These are phyloP conservation scores for Armadillidium nasatum DNA, from an alignment of 1,140 invertebrate genomes.

Conservation along the genomic window DNA sequence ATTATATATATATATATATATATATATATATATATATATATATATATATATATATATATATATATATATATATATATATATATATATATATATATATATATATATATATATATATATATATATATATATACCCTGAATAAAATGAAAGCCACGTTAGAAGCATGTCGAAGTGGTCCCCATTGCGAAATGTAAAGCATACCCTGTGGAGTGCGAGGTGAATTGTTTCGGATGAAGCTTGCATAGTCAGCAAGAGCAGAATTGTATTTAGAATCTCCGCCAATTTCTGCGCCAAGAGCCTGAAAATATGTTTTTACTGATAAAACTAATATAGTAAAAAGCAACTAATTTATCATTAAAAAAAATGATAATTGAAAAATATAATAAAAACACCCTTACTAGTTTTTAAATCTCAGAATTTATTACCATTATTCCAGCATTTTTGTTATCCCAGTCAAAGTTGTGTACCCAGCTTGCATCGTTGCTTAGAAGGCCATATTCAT, in stretches of 20 bases:
- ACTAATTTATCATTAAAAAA: not conserved
- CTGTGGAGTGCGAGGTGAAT: slow-evolving; percentile 22
- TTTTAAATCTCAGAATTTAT: not conserved
- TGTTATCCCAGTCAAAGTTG: slow-evolving; percentile 31
- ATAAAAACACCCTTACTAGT: too few relatives aligned
- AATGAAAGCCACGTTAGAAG: slow-evolving; percentile 29
- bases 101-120: too few relatives aligned
- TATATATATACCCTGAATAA: slow-evolving; percentile 42
- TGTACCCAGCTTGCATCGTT: slow-evolving; percentile 35
- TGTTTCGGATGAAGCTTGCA: too few relatives aligned
- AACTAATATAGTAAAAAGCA: not conserved
- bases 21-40: too few relatives aligned
- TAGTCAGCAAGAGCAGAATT: too few relatives aligned
- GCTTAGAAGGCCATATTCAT: slow-evolving; percentile 49
- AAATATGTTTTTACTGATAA: not conserved
- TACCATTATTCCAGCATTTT: slow-evolving; percentile 21
- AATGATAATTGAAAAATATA: too few relatives aligned
- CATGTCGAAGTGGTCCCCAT: slow-evolving; percentile 31
- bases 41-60: too few relatives aligned
- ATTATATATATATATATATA: too few relatives aligned
- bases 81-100: too few relatives aligned
- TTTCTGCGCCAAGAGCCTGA: too few relatives aligned
- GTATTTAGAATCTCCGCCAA: too few relatives aligned
- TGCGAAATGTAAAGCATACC: slow-evolving; percentile 27
- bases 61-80: too few relatives aligned